Percentiles rank a stretch among this genome's conserved stretches.
These are phyloP conservation scores for Epinephelus cyanopodus DNA, from an alignment of 2,113 vertebrate genomes.

Conservation along the genomic window DNA sequence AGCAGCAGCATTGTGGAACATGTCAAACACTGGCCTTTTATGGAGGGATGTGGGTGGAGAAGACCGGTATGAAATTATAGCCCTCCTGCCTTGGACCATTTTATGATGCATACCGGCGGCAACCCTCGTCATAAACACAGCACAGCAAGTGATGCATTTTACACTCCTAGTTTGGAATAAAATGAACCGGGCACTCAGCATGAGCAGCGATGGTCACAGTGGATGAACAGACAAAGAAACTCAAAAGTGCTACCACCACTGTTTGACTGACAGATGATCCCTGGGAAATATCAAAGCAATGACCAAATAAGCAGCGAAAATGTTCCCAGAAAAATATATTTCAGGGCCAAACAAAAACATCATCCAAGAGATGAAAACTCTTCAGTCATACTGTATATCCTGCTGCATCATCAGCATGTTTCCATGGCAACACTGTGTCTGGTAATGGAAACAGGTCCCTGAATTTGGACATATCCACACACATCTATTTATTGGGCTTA, in stretches of 20 bases:
- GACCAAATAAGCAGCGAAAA: not conserved
- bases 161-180: not conserved
- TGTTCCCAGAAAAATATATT: not conserved
- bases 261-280: not conserved
- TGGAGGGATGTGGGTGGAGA: constrained; percentile 21
- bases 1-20: constrained; percentile 14
- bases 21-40: constrained; percentile 17
- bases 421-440: constrained; percentile 54
- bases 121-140: not conserved
- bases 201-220: not conserved
- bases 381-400: constrained; percentile 18
- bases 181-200: not conserved
- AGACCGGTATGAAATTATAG: constrained; percentile 9
- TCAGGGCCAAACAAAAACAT: not conserved
- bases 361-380: constrained; percentile 14
- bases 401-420: constrained; percentile 54
- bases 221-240: not conserved
- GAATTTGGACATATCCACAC: constrained; percentile 40
- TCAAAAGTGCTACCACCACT: not conserved
- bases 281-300: not conserved
- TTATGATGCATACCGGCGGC: not conserved
- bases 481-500: constrained; percentile 45
- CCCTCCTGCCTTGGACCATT: not conserved
- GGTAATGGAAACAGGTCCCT: constrained; percentile 26
- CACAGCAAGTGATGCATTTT: not conserved